Evolutionary conservation across 2,888 invertebrate genomes (phyloP), one percentile per base, ranked within the genome.

Genomic region (Thereva nobilitata): DNA sequence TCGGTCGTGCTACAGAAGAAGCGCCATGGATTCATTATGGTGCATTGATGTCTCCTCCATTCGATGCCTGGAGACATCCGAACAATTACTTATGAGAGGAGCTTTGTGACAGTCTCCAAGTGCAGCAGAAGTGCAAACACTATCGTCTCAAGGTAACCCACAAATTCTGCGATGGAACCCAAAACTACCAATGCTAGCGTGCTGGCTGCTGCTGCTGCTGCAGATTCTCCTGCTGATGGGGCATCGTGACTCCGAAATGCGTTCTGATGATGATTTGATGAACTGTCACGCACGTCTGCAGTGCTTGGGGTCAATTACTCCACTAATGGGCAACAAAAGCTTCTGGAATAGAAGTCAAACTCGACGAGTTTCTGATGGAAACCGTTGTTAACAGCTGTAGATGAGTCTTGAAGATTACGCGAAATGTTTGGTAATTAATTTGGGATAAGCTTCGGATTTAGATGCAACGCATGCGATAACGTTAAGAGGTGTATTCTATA

Each of bases 241-340:
- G 42, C 44, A 55, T 55, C 64, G 64, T 64, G 64, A 64, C 64
- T 64, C 55, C 54, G 55, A 64, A 64, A 54, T 64, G 64, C 64
- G 64, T 64, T 45, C 23, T 53, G 23, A 56, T 23, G 35, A 55
- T 55, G 55, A 35, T 38, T 42, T 41, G 37, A 23, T 61, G 61
- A 61, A 61, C 61, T 49, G 50, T 49, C 61, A 61, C 50, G 61
- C 50, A 61, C 61, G n/a, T 9, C 40, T 23, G 23, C 23, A 23
- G 23, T 2, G 23, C 23, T 23, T 23, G 23, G 50, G 61, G 50
- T 61, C 50, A 61, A 61, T 50, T 50, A 23, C 23, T 23, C 23
- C 23, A 23, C 23, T 23, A 23, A 23, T 23, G 23, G 23, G 23
- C 23, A 23, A 23, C 23, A 23, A 23, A 23, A 23, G 23, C 23